Percentiles rank a stretch among this genome's conserved stretches.
Evolutionary conservation across 2,888 invertebrate species (phyloP).

Genomic region (Monochamus alternatus): DNA sequence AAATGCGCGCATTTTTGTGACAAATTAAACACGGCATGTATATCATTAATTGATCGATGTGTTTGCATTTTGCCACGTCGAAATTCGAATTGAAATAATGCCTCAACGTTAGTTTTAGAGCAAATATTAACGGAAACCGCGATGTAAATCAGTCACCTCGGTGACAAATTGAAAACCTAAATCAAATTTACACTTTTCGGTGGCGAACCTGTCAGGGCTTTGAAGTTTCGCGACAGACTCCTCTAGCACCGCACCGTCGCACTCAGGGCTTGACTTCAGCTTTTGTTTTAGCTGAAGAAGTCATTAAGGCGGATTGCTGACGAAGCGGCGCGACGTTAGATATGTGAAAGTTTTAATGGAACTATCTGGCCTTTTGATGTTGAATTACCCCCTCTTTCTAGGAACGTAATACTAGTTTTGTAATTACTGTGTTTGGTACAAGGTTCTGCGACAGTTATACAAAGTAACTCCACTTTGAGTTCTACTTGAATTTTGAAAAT

Average conservation of each 20-base stretch:
- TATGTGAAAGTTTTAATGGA: slow-evolving; percentile 21
- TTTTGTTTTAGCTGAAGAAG: slow-evolving; percentile 31
- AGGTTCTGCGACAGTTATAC: too few species aligned
- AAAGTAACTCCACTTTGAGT: too few species aligned
- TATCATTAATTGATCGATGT: slow-evolving; percentile 1
- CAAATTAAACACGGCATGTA: slow-evolving; percentile 3
- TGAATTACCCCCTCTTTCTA: too few species aligned
- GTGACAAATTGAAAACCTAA: slow-evolving; percentile 53
- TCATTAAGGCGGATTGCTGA: neutral
- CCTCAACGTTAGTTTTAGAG: slow-evolving; percentile 18
- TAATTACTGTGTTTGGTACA: too few species aligned
- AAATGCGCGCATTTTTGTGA: too few species aligned
- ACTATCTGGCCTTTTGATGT: slow-evolving; percentile 15
- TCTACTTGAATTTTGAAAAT: too few species aligned
- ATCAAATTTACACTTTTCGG: slow-evolving; percentile 52
- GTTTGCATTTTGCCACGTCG: slow-evolving; percentile 1
- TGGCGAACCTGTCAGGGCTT: slow-evolving; percentile 46
- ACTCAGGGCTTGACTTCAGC: neutral
- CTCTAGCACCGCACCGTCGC: neutral
- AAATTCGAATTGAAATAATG: slow-evolving; percentile 22
- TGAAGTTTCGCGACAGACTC: slow-evolving; percentile 20
- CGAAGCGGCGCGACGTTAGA: neutral
- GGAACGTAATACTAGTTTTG: too few species aligned
- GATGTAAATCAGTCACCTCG: slow-evolving; percentile 48
- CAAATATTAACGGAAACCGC: slow-evolving; percentile 23